phyloP scores from a whole-genome alignment of 2,797 vertebrate genomes.

The Gobionotothen gibberifrons region DNA sequence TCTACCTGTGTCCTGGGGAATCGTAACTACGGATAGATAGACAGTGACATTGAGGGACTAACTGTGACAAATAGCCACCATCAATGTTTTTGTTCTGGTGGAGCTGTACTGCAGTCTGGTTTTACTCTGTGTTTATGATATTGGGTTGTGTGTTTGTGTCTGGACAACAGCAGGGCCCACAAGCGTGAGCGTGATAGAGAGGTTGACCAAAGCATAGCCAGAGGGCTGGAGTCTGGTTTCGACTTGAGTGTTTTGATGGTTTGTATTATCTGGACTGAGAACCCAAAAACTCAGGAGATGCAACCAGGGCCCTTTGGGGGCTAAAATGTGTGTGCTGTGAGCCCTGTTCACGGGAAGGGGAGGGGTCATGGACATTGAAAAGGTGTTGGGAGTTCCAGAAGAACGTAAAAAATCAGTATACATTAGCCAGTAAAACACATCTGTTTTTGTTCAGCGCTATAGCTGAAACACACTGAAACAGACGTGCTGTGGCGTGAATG shows the following conservation, averaged over 20 bases:
- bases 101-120: conserved; percentile 44
- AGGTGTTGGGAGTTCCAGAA: conserved; percentile 53
- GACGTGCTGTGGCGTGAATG: conserved; percentile 41
- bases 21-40: conserved; percentile 23
- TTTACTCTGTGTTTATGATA: conserved; percentile 64
- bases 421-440: conserved; percentile 53
- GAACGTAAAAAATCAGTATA: conserved; percentile 50
- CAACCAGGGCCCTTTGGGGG: conserved; percentile 6
- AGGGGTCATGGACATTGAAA: conserved; percentile 55
- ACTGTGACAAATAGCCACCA: conserved; percentile 49
- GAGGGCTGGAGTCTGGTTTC: conserved; percentile 59
- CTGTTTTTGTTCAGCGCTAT: conserved; percentile 61
- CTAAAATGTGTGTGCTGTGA: conserved; percentile 13
- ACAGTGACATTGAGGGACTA: conserved; percentile 36
- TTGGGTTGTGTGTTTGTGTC: conserved; percentile 72
- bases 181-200: conserved; percentile 60
- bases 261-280: conserved; percentile 64
- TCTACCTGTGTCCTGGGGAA: conserved; percentile 22
- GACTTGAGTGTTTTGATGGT: conserved; percentile 61
- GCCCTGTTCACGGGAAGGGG: conserved; percentile 31
- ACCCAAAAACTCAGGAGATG: conserved; percentile 41
- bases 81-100: conserved; percentile 60
- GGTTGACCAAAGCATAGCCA: conserved; percentile 71
- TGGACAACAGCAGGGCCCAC: conserved; percentile 65
- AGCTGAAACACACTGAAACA: conserved; percentile 61